Conservation (phyloP, 1,140 invertebrate species). For the Wasmannia auropunctata region DNA sequence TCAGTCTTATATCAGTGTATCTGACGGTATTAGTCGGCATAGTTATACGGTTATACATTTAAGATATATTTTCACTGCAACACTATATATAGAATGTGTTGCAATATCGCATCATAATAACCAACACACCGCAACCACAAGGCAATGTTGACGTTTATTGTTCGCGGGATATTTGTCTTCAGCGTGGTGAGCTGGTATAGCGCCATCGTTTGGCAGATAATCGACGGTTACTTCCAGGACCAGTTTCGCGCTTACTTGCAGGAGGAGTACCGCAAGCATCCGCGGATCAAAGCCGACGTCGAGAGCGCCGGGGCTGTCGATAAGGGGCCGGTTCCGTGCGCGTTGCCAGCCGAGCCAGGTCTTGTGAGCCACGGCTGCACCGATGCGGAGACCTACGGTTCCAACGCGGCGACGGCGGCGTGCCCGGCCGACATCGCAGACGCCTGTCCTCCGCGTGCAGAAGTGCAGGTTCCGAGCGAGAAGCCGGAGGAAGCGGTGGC, state of each 20-base stretch:
- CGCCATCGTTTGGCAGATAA: slow-evolving; percentile 84
- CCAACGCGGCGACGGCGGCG: neutral
- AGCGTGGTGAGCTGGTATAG: slow-evolving; percentile 85
- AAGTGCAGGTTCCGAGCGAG: neutral
- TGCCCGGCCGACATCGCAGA: slow-evolving; percentile 44
- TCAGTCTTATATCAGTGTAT: neutral
- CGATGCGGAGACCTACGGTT: neutral
- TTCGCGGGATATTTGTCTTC: slow-evolving; percentile 83
- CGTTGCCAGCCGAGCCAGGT: slow-evolving; percentile 4
- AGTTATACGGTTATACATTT: neutral
- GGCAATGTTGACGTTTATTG: slow-evolving; percentile 79
- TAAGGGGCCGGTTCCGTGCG: slow-evolving; percentile 20
- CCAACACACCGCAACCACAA: neutral
- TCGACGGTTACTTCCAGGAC: slow-evolving; percentile 86
- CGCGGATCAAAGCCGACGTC: slow-evolving; percentile 71
- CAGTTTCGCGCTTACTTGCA: slow-evolving; percentile 84
- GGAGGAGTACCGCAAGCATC: slow-evolving; percentile 82
- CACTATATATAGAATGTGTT: neutral
- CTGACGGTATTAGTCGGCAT: neutral
- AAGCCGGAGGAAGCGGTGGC: neutral
- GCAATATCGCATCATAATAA: neutral
- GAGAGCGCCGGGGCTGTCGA: slow-evolving; percentile 4
- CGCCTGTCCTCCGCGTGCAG: neutral
- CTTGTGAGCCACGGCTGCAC: neutral
- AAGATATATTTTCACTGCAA: neutral